Percentiles rank a stretch among this genome's conserved stretches.
Evolutionary conservation across 2,888 invertebrate species (phyloP).

Genomic region (Amphimallon solstitiale): DNA sequence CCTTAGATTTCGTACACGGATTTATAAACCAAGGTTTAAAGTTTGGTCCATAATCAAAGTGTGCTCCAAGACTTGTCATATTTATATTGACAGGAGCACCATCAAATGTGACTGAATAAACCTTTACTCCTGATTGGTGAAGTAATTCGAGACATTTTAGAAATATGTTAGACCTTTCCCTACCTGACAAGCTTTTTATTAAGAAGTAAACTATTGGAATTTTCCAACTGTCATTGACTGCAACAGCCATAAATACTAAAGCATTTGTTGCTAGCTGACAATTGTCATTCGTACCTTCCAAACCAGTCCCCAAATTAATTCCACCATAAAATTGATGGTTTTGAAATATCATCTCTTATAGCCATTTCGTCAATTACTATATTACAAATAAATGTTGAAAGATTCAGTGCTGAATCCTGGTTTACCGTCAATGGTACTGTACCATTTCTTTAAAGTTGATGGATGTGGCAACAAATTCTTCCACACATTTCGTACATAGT

Average conservation of each 20-base stretch:
- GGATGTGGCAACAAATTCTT: slow-evolving; percentile 35
- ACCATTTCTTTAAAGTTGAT: slow-evolving; percentile 16
- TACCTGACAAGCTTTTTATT: slow-evolving; percentile 20
- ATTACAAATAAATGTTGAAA: no score
- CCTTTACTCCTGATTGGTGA: slow-evolving; percentile 41
- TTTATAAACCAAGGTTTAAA: slow-evolving; percentile 44
- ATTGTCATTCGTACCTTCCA: slow-evolving; percentile 15
- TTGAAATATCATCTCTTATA: slow-evolving; percentile 26
- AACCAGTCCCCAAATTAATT: slow-evolving; percentile 47
- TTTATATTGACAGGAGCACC: slow-evolving; percentile 45
- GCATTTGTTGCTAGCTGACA: slow-evolving; percentile 48
- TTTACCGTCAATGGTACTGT: slow-evolving; percentile 17
- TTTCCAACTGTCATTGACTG: slow-evolving; percentile 47
- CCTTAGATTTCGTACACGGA: slow-evolving; percentile 42
- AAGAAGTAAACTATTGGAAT: slow-evolving; percentile 50
- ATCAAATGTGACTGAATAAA: slow-evolving; percentile 48
- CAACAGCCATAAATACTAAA: slow-evolving; percentile 48
- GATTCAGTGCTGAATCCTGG: slow-evolving; percentile 22
- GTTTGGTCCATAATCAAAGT: slow-evolving; percentile 10
- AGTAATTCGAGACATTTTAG: slow-evolving; percentile 43
- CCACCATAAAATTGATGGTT: slow-evolving; percentile 27
- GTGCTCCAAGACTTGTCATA: slow-evolving; percentile 24
- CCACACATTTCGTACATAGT: no score
- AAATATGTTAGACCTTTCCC: slow-evolving; percentile 43
- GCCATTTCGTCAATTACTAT: slow-evolving; percentile 47